A percentile compares a stretch with the other conserved stretches of the same genome.
Evolutionary conservation across 2,797 vertebrate genomes (phyloP).

Genomic region (Malacoctenus gilli): DNA sequence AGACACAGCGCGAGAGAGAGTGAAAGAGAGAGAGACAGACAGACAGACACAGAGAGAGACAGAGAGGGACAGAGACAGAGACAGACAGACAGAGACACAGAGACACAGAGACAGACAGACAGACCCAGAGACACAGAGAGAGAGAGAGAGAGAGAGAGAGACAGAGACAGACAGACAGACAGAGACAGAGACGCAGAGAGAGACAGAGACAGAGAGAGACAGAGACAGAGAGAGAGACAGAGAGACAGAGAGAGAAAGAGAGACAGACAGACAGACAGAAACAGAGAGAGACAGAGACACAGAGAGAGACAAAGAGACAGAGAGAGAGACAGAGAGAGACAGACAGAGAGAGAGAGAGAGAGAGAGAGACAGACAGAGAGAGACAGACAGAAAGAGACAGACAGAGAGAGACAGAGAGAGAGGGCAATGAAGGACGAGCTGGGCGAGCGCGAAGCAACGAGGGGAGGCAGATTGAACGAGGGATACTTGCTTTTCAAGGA

Average conservation of each 20-base stretch:
- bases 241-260: no score
- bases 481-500: constrained; percentile 85
- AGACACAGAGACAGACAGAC: neutral
- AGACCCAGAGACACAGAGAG: neutral
- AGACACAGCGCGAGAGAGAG: neutral
- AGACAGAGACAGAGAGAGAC: constrained; percentile 21
- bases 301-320: neutral
- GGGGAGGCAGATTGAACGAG: constrained; percentile 11
- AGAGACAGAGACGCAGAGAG: neutral
- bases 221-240: neutral
- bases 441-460: no score
- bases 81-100: constrained; percentile 6
- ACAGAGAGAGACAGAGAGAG: neutral
- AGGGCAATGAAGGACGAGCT: constrained; percentile 5
- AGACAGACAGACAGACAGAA: neutral
- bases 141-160: no score
- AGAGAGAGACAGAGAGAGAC: constrained; percentile 25
- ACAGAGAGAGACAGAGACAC: no score
- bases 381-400: neutral
- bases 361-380: no score
- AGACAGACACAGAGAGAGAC: neutral
- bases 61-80: neutral
- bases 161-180: neutral
- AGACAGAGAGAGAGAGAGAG: neutral
- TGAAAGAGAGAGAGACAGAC: constrained; percentile 21